Percentiles rank a stretch among this genome's conserved stretches.
Evolutionary conservation across 1,140 invertebrate genomes (phyloP).

Genomic region (Brachionus sp.): DNA sequence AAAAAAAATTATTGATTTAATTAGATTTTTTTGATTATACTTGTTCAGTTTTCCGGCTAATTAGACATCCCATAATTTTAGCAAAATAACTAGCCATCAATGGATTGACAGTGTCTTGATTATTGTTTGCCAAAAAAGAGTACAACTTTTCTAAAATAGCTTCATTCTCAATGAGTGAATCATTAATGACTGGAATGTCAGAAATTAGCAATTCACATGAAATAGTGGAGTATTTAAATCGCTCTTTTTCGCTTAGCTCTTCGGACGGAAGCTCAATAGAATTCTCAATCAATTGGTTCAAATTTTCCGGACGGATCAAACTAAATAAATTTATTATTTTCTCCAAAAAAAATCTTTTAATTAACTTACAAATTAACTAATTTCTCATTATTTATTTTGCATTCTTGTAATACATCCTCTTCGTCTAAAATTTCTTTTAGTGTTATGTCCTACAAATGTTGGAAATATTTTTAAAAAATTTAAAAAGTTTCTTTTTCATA

Average conservation of each 20-base stretch:
- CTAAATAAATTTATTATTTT: constrained; percentile 62
- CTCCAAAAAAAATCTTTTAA: background rate
- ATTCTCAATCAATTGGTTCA: constrained; percentile 78
- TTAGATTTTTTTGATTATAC: constrained; percentile 57
- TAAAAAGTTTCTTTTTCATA: constrained; percentile 51
- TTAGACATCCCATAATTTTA: constrained; percentile 81
- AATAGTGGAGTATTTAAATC: constrained; percentile 85
- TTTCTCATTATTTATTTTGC: constrained; percentile 83
- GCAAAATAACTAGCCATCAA: constrained; percentile 90
- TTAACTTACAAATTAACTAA: constrained; percentile 78
- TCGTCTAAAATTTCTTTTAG: constrained; percentile 83
- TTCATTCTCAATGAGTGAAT: constrained; percentile 74
- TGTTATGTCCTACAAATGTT: constrained; percentile 74
- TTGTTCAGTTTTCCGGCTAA: constrained; percentile 73
- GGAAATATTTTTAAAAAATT: constrained; percentile 27
- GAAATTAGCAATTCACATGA: constrained; percentile 88
- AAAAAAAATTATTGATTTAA: constrained; percentile 42
- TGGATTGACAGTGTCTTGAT: constrained; percentile 81
- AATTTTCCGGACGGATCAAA: constrained; percentile 73
- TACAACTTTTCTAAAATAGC: constrained; percentile 76
- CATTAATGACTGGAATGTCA: constrained; percentile 78
- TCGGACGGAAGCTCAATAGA: constrained; percentile 77
- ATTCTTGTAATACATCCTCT: constrained; percentile 90
- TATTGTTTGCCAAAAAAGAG: constrained; percentile 70
- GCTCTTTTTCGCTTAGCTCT: constrained; percentile 70